Evolutionary conservation across 1,140 invertebrate species (phyloP).

Genomic region (Drosophila novamexicana): DNA sequence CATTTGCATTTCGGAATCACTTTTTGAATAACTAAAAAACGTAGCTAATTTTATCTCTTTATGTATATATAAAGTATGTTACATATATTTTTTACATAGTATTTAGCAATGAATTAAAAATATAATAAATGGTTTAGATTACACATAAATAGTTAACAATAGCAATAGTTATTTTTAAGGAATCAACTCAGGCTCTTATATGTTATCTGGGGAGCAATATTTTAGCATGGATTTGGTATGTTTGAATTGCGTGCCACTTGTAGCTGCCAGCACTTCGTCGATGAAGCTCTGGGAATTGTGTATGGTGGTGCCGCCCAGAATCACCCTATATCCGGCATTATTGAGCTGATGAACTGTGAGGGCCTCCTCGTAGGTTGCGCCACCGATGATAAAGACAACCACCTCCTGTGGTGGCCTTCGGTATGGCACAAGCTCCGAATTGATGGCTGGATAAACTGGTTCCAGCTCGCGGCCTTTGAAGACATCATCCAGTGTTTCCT

Average conservation of each 20-base stretch:
- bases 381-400: conserved; percentile 97
- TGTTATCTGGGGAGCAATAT: conserved; percentile 77
- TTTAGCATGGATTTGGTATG: conserved; percentile 84
- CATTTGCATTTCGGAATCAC: too few species aligned
- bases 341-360: conserved; percentile 94
- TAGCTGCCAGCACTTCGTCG: conserved; percentile 88
- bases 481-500: conserved; percentile 94
- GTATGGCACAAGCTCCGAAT: conserved; percentile 86
- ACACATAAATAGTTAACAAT: conserved; percentile 75
- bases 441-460: conserved; percentile 92
- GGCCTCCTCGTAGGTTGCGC: conserved; percentile 98
- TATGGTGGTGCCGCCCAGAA: conserved; percentile 95
- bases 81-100: conserved; percentile 28
- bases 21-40: too few species aligned
- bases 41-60: not conserved
- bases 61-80: conserved; percentile 31
- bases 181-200: conserved; percentile 47
- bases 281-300: conserved; percentile 95
- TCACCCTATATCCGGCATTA: conserved; percentile 90
- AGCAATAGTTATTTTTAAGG: conserved; percentile 46
- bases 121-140: conserved; percentile 44
- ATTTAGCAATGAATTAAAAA: conserved; percentile 19
- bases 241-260: conserved; percentile 85
- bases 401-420: conserved; percentile 92
- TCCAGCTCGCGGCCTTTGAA: conserved; percentile 94